phyloP scores from a whole-genome alignment of 2,113 vertebrate species.

The Corythornis cristatus region DNA sequence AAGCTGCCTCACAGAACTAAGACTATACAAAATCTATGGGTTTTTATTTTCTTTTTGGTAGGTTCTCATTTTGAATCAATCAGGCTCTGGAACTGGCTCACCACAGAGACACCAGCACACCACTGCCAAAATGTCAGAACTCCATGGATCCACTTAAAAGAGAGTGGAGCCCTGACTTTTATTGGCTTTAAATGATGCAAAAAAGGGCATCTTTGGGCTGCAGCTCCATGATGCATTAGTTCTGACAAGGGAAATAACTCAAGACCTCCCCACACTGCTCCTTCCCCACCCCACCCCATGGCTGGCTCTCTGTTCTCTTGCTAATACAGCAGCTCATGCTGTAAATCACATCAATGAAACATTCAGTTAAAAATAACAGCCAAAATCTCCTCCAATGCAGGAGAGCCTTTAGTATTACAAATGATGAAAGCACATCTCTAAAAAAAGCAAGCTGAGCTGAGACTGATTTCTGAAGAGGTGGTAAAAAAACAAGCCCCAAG shows the following conservation, averaged over 20 bases:
- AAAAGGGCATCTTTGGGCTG: not conserved
- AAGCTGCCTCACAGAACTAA: not conserved
- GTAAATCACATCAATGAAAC: conserved; percentile 51
- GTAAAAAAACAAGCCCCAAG: not conserved
- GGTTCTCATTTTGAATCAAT: not conserved
- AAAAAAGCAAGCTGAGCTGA: not conserved
- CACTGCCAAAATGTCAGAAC: not conserved
- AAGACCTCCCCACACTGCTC: not conserved
- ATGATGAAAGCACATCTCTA: conserved; percentile 23
- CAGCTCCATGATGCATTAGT: not conserved
- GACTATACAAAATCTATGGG: not conserved
- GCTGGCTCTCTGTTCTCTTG: not conserved
- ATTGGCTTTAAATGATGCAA: not conserved
- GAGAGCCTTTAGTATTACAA: conserved; percentile 36
- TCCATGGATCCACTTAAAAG: not conserved
- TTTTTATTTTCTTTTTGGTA: not conserved
- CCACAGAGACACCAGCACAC: not conserved
- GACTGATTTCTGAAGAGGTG: not conserved
- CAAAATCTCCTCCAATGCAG: conserved; percentile 31
- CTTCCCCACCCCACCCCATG: not conserved
- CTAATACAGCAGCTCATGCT: not conserved
- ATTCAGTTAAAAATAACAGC: conserved; percentile 52
- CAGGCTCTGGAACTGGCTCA: not conserved
- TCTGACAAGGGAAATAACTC: not conserved
- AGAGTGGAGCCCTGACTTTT: not conserved